Base-by-base conservation (phyloP, 2,113 vertebrate species). In the Gymnogyps californianus region DNA sequence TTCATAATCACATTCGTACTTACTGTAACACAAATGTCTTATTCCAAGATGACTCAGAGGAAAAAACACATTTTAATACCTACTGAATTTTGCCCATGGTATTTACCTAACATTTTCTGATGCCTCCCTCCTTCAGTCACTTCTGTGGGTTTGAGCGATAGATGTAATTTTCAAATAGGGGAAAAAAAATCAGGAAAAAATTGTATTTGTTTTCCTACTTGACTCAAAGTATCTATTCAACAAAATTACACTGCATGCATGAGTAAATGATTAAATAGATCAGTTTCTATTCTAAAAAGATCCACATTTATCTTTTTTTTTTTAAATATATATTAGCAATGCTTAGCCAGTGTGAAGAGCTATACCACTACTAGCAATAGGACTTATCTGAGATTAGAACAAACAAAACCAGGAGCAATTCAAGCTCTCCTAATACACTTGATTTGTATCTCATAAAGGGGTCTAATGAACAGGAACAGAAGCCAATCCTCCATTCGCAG, bases 401-500 rank as follows among this genome's bases (percentile, higher is more conserved):
- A 62, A 82, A 29, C 17, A 67, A 62, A 91, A 71, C 10, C 11
- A 78, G 52, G 38, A 92, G 79, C n/a, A 51, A 71, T 25, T 59
- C 47, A 51, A 47, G 44, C n/a, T 82, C 47, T 57, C 34, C 22
- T 51, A 44, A 81, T 8, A 34, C 51, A 49, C 14, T 59, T n/a
- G 34, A 54, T 78, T 79, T 61, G 47, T 55, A 44, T 26, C 38
- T 85, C 70, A 57, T 36, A 38, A 61, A 81, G 44, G 28, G 44
- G 64, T 36, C 47, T 42, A 55, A 67, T 22, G 13, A 72, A 34
- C 40, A 71, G 44, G 47, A 93, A 40, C 4, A 65, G 77, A 88
- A 58, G 61, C 21, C 52, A 62, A 9, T 0, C 22, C 20, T 24
- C 14, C 0, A 0, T 14, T 55, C 77, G 51, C 54, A 49, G 14